phyloP scores from a whole-genome alignment of 2,113 vertebrate genomes.

The Limnothrissa miodon region DNA sequence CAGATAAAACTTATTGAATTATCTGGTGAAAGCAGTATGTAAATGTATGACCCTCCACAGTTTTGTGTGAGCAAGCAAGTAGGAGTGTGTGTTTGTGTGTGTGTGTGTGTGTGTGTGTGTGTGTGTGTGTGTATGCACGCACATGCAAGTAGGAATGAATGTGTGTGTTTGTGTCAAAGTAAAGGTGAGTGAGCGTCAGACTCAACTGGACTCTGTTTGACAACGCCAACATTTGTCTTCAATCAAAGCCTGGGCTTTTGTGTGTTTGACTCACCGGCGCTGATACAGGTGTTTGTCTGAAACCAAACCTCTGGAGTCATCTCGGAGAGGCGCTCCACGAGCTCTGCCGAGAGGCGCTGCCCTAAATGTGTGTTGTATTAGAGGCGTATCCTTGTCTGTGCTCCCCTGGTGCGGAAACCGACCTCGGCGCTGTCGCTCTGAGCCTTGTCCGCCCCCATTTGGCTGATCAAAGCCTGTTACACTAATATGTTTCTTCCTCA shows the following conservation, averaged over 20 bases:
- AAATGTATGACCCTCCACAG: neutral
- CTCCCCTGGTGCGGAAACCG: conserved; percentile 20
- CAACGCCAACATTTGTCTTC: conserved; percentile 43
- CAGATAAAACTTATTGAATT: neutral
- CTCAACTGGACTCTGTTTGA: conserved; percentile 20
- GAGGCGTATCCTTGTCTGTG: conserved; percentile 24
- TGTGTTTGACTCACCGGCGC: conserved; percentile 1
- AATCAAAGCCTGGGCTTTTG: neutral
- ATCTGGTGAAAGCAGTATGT: neutral
- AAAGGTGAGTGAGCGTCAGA: neutral
- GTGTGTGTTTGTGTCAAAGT: conserved; percentile 12
- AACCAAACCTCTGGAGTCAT: conserved; percentile 7
- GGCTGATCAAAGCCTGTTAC: conserved; percentile 49
- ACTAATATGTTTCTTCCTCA: conserved; percentile 37
- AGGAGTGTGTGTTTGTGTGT: neutral
- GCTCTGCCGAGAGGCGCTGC: conserved; percentile 26
- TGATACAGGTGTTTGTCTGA: conserved; percentile 40
- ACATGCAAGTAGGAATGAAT: neutral
- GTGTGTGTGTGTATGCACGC: neutral
- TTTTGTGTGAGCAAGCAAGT: neutral
- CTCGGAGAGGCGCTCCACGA: conserved; percentile 26
- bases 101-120: conserved; percentile 5
- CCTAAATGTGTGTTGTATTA: conserved; percentile 41
- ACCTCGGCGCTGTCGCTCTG: conserved; percentile 32
- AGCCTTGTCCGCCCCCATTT: conserved; percentile 31